Percentiles rank a stretch among this genome's conserved stretches.
Evolutionary conservation across 2,113 vertebrate species (phyloP).

Genomic region (Salminus brasiliensis): DNA sequence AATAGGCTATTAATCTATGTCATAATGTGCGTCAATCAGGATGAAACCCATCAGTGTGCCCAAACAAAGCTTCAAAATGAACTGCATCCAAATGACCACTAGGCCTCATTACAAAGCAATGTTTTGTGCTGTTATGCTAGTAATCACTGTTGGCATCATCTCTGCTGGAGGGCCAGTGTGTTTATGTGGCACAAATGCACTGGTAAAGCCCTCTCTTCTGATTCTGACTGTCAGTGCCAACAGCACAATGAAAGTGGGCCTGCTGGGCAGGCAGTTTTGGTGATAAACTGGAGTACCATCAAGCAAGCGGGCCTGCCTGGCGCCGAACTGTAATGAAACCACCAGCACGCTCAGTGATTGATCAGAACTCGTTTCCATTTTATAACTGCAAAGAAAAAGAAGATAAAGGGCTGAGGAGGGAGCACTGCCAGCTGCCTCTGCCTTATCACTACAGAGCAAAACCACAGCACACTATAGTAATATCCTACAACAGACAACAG

Average conservation of each 20-base stretch:
- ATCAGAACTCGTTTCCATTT: conserved; percentile 53
- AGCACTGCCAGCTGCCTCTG: conserved; percentile 46
- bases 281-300: conserved; percentile 56
- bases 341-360: conserved; percentile 47
- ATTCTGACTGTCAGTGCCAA: background rate
- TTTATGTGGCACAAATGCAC: conserved; percentile 3
- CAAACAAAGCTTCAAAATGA: background rate
- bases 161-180: background rate
- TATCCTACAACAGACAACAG: background rate
- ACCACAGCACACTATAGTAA: background rate
- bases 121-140: background rate
- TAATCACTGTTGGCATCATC: background rate
- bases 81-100: background rate
- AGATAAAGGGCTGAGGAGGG: background rate
- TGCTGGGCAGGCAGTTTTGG: conserved; percentile 11
- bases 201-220: background rate
- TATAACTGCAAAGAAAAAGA: conserved; percentile 40
- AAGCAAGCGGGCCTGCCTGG: conserved; percentile 32
- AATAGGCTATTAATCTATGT: background rate
- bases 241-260: conserved; percentile 2
- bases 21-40: background rate
- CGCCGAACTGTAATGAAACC: conserved; percentile 46
- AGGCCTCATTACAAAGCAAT: background rate
- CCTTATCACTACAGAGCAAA: conserved; percentile 11
- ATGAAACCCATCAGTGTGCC: background rate